phyloP scores from a whole-genome alignment of 2,797 vertebrate genomes.

The Harpagifer antarcticus region DNA sequence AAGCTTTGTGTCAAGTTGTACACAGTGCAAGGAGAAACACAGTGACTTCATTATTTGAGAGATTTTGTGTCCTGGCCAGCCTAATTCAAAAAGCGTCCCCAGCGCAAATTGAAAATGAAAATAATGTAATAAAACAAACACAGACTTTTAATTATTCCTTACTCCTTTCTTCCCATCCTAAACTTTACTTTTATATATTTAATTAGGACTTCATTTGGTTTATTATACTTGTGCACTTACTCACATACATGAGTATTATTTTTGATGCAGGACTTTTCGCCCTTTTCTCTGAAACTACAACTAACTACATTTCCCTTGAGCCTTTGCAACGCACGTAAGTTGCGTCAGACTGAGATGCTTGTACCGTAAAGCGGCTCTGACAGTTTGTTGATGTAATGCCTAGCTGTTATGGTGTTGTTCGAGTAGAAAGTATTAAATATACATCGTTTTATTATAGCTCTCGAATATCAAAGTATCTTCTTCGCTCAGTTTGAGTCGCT shows the following conservation, averaged over 20 bases:
- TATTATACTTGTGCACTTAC: too few species aligned
- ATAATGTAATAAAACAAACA: not conserved
- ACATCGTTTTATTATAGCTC: rapidly evolving
- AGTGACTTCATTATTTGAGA: too few species aligned
- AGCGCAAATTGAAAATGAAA: not conserved
- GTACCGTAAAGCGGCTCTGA: not conserved
- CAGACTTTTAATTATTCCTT: not conserved
- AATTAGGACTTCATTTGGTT: not conserved
- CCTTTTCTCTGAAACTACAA: not conserved
- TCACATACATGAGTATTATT: too few species aligned
- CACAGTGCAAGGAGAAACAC: too few species aligned
- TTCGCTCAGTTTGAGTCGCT: not conserved
- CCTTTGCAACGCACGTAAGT: not conserved
- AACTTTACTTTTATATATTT: not conserved
- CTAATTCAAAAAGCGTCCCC: too few species aligned
- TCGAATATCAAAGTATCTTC: not conserved
- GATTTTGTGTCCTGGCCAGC: too few species aligned
- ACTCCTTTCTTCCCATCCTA: not conserved
- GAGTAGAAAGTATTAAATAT: too few species aligned
- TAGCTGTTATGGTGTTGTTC: not conserved
- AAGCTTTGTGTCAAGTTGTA: too few species aligned
- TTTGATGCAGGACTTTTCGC: not conserved
- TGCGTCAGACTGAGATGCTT: rapidly evolving
- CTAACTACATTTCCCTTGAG: conserved; percentile 26
- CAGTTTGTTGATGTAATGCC: rapidly evolving